phyloP scores from a whole-genome alignment of 2,888 invertebrate genomes.

The Hemistola chrysoprasaria region DNA sequence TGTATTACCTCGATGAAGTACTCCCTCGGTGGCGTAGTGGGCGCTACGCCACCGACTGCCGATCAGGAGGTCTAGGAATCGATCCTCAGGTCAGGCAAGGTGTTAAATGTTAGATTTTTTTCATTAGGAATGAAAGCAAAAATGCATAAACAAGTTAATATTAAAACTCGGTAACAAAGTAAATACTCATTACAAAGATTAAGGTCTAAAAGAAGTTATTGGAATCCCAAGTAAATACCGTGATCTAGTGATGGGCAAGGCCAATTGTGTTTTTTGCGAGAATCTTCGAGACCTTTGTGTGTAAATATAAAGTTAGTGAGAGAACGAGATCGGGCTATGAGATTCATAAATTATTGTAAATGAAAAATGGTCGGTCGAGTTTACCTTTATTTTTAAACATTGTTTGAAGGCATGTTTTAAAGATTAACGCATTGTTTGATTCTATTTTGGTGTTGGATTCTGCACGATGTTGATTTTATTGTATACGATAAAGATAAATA shows the following conservation, averaged over 20 bases:
- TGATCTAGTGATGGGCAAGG: constrained; percentile 12
- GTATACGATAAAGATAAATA: too few species aligned
- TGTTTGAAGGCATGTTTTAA: constrained; percentile 17
- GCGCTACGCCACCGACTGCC: too few species aligned
- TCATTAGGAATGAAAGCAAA: too few species aligned
- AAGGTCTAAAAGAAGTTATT: constrained; percentile 9
- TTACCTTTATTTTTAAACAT: constrained; percentile 11
- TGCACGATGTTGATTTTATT: neutral
- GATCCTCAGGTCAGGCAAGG: too few species aligned
- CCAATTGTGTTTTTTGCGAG: constrained; percentile 18
- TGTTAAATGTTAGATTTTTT: too few species aligned
- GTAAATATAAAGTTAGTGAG: constrained; percentile 19
- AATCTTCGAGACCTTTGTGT: constrained; percentile 16
- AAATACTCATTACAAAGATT: constrained; percentile 1
- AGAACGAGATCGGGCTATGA: constrained; percentile 20
- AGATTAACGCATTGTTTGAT: constrained; percentile 7
- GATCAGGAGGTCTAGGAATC: too few species aligned
- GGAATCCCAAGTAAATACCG: constrained; percentile 15
- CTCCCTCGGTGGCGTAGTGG: too few species aligned
- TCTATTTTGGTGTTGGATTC: neutral
- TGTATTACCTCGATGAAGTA: too few species aligned
- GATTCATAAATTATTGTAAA: constrained; percentile 19
- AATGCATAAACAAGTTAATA: neutral
- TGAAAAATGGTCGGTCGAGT: constrained; percentile 7
- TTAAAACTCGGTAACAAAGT: neutral